Base-by-base conservation (phyloP, 1,140 invertebrate genomes). In the Drosophila equinoxialis region DNA sequence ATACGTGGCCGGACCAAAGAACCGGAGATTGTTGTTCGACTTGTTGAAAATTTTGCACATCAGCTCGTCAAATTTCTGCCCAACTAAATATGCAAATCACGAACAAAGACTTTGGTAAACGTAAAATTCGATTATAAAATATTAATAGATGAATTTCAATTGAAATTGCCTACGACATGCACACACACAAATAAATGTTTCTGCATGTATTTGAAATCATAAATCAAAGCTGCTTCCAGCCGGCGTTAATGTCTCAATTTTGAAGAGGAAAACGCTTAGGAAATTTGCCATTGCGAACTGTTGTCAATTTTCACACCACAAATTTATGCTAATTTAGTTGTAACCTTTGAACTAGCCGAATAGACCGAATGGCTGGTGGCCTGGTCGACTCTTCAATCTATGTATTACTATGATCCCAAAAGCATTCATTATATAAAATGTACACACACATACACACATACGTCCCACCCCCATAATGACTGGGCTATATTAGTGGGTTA, bases 131-230 rank as follows among this genome's bases (percentile, higher is more conserved):
- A 87, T 86, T 87, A 82, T 87, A 86, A 87, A 87, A 83, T 86
- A 87, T 86, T 87, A 82, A 86, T 83, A 75, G 76, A 87, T 86
- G 82, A 82, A 79, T 86, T 87, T 73, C 74, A 64, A 86, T 87
- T 76, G 74, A 78, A 74, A 71, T 75, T 67, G 63, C 37, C 67
- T 71, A 65, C 60, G 39, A 68, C 35, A 2, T 13, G 37, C 57
- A 37, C 33, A 59, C 33, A 59, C 23, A 39, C 26, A 45, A 2
- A 17, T 45, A 17, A 6, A 45, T 45, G 5, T 45, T 11, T 17
- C 2, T 45, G n/a, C 3, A 17, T 45, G 42, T 45, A 45, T 5
- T 35, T 61, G n/a, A 4, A 60, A 37, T 55, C 64, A 65, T 80
- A 81, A 81, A 81, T 81, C 73, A 81, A 81, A 77, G 78, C 68